Conservation (phyloP, 2,797 vertebrate genomes). For the Cirrhinus molitorella region DNA sequence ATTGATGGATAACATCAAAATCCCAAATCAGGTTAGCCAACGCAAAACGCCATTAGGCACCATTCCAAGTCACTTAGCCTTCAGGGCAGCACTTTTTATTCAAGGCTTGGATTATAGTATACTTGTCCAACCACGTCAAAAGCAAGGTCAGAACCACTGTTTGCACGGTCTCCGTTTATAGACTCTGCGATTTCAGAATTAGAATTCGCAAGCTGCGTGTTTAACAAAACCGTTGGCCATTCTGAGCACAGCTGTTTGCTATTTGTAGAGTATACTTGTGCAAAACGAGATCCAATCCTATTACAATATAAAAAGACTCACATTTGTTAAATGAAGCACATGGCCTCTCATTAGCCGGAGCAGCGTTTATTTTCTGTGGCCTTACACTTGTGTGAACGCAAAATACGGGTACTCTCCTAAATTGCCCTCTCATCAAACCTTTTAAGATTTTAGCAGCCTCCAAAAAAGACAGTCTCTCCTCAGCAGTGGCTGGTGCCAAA, state of each 20-base stretch:
- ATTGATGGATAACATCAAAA: constrained; percentile 52
- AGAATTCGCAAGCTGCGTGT: constrained; percentile 26
- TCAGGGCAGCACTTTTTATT: constrained; percentile 42
- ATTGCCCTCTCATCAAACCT: constrained; percentile 59
- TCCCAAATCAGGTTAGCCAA: constrained; percentile 26
- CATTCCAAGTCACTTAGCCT: constrained; percentile 15
- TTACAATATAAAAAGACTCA: constrained; percentile 44
- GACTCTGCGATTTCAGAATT: constrained; percentile 22
- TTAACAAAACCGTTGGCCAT: constrained; percentile 22
- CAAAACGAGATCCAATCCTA: constrained; percentile 37
- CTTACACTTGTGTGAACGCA: constrained; percentile 59
- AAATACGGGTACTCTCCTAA: constrained; percentile 56
- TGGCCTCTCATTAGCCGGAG: constrained; percentile 54
- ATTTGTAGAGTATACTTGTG: constrained; percentile 33
- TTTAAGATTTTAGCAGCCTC: constrained; percentile 68
- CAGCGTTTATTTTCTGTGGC: constrained; percentile 47
- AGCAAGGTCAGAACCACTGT: constrained; percentile 39
- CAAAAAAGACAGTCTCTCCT: constrained; percentile 68
- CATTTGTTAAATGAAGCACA: constrained; percentile 57
- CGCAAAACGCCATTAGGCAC: constrained; percentile 26
- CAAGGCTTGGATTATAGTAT: constrained; percentile 32
- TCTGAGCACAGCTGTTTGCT: constrained; percentile 49
- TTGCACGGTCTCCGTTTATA: constrained; percentile 27
- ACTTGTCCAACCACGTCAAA: constrained; percentile 24
- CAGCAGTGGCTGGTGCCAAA: constrained; percentile 68